Evolutionary conservation across 2,888 invertebrate species (phyloP), one percentile per base, ranked within the genome.

Genomic region (Tenthredo notha): DNA sequence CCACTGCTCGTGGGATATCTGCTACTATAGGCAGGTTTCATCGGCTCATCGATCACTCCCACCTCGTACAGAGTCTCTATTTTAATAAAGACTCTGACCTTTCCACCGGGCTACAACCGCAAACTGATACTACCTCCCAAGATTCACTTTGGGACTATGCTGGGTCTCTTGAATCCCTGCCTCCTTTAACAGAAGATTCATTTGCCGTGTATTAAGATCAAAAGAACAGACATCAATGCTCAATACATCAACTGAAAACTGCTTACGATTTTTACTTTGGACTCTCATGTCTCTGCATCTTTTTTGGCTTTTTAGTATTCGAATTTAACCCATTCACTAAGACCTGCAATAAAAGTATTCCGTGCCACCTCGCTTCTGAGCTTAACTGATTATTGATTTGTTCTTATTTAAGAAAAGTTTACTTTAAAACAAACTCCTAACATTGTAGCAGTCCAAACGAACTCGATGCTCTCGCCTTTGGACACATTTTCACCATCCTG

Each of bases 401-500:
- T 67, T 67, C 33, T 18, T 25, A 33, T 18, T 67, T 29, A 5
- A 12, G 29, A 33, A 15, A 12, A 40, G 1, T 61, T 29, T 6
- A 40, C n/a, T 40, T 33, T 6, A 10, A 47, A 18, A 77, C 29
- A 25, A 9, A 77, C 12, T 33, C 2, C 61, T 61, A 18, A 33
- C 10, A 43, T 83, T 87, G 25, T 86, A 90, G 88, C 94, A 98
- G 98, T 84, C 98, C 99, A 0, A 98, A 98, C 47, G 99, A 99
- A 94, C 94, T 99, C 87, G 99, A 99, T 94, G 99, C 99, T 1
- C 94, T 99, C 54, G 98, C 98, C 0, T 99, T 99, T 95, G 99
- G 99, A 0, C 99, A 99, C 94, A 95, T 99, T n/a, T 99, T 97
- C 94, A 97, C 98, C 0, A 97, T 99, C 88, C 94, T 99, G 86